Conservation (phyloP, 2,888 invertebrate species). For the Lepidonotus clava region DNA sequence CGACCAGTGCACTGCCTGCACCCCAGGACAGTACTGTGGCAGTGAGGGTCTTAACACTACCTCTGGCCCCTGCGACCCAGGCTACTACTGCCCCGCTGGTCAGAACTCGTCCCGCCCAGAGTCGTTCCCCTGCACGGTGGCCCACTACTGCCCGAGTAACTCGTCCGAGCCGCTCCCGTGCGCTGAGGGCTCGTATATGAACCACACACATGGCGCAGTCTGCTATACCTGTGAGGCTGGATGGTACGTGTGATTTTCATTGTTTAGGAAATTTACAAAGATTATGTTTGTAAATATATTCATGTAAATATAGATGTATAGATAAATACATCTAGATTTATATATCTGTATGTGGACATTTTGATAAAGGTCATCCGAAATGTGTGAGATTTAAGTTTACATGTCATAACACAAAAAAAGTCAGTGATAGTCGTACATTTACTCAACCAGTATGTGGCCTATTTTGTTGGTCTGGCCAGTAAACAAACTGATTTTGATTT, state of each 20-base stretch:
- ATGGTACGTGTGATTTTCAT: constrained; percentile 70
- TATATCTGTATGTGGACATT: too few relatives aligned
- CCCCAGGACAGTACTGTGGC: constrained; percentile 74
- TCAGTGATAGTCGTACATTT: too few relatives aligned
- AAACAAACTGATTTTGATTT: too few relatives aligned
- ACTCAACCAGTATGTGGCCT: too few relatives aligned
- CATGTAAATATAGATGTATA: too few relatives aligned
- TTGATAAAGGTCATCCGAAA: too few relatives aligned
- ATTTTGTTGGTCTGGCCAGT: too few relatives aligned
- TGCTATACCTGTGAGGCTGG: constrained; percentile 76
- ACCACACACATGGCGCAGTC: constrained; percentile 63
- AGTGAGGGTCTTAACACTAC: constrained; percentile 73
- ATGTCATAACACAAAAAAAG: too few relatives aligned
- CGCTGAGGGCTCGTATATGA: constrained; percentile 75
- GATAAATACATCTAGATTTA: too few relatives aligned
- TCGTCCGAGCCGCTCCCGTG: constrained; percentile 74
- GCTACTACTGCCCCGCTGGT: constrained; percentile 76
- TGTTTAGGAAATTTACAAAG: too few relatives aligned
- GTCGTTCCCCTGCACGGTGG: constrained; percentile 68
- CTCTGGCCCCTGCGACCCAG: constrained; percentile 75
- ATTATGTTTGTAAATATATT: too few relatives aligned
- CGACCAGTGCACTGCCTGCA: constrained; percentile 74
- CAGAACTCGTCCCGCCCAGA: constrained; percentile 61
- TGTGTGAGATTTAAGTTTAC: too few relatives aligned
- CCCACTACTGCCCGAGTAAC: constrained; percentile 76